Percentiles rank a stretch among this genome's conserved stretches.
Conservation (phyloP, 2,888 invertebrate genomes). For the Xanthorhoe spadicearia region DNA sequence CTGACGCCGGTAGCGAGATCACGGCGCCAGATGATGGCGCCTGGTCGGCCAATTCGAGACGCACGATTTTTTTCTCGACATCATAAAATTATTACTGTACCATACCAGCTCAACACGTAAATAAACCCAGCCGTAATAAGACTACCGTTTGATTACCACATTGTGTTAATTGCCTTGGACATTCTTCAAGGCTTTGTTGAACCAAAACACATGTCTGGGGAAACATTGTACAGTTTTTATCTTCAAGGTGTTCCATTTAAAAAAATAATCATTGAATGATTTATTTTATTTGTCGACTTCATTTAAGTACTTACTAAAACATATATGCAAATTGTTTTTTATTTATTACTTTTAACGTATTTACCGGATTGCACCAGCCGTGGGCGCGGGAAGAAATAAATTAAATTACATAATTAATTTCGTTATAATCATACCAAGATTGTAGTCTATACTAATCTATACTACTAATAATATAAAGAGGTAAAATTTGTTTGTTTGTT, state of each 20-base stretch:
- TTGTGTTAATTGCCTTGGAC: conserved; percentile 30
- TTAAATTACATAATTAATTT: too few species aligned
- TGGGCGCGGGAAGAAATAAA: too few species aligned
- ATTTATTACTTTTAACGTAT: too few species aligned
- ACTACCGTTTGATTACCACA: conserved; percentile 51
- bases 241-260: conserved; percentile 22
- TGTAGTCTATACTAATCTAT: too few species aligned
- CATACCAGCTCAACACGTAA: conserved; percentile 48
- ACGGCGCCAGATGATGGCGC: conserved; percentile 76
- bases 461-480: too few species aligned
- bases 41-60: conserved; percentile 59
- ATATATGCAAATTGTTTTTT: too few species aligned
- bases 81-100: conserved; percentile 65
- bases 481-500: too few species aligned
- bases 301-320: neutral
- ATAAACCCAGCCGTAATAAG: conserved; percentile 40
- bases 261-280: conserved; percentile 11
- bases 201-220: neutral
- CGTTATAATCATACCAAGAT: too few species aligned
- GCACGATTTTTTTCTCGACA: conserved; percentile 63
- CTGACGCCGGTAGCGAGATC: conserved; percentile 29
- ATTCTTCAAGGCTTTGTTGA: neutral
- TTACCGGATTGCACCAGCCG: too few species aligned
- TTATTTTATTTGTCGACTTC: neutral
- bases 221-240: conserved; percentile 20